phyloP scores from a whole-genome alignment of 2,888 invertebrate species.

The Arctia plantaginis region DNA sequence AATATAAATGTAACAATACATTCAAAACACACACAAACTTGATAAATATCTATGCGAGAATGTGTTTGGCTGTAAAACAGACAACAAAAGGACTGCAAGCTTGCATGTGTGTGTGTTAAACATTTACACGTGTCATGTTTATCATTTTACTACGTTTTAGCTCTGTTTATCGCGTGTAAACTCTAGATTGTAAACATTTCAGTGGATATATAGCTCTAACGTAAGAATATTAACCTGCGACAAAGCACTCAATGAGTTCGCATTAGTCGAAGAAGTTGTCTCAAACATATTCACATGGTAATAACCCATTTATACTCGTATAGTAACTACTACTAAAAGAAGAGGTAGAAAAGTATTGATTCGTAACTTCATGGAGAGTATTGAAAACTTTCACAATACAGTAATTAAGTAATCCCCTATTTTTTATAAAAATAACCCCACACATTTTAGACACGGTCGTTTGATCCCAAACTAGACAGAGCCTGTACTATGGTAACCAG shows the following conservation, averaged over 20 bases:
- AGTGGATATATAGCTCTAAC: slow-evolving; percentile 21
- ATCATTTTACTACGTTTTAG: slow-evolving; percentile 33
- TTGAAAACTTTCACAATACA: not conserved
- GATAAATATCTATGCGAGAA: not conserved
- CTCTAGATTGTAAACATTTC: slow-evolving; percentile 39
- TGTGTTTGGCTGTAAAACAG: not conserved
- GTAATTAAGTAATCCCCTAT: too few relatives aligned
- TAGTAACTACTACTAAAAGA: too few relatives aligned
- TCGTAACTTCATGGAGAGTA: too few relatives aligned
- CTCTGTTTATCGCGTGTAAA: slow-evolving; percentile 32
- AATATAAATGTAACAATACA: not conserved
- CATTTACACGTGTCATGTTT: slow-evolving; percentile 39
- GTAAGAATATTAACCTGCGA: not conserved
- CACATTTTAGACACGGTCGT: too few relatives aligned
- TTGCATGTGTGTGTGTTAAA: slow-evolving; percentile 22
- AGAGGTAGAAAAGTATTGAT: too few relatives aligned
- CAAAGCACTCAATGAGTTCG: not conserved
- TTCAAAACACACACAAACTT: slow-evolving; percentile 7
- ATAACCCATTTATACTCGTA: not conserved
- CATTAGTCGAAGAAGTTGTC: not conserved
- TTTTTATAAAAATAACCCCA: too few relatives aligned
- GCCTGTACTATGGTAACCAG: too few relatives aligned
- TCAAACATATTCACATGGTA: not conserved
- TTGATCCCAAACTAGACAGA: too few relatives aligned
- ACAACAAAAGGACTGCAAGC: not conserved